Evolutionary conservation across 1,140 invertebrate species (phyloP), one percentile per base, ranked within the genome.

Genomic region (Thrips palmi): DNA sequence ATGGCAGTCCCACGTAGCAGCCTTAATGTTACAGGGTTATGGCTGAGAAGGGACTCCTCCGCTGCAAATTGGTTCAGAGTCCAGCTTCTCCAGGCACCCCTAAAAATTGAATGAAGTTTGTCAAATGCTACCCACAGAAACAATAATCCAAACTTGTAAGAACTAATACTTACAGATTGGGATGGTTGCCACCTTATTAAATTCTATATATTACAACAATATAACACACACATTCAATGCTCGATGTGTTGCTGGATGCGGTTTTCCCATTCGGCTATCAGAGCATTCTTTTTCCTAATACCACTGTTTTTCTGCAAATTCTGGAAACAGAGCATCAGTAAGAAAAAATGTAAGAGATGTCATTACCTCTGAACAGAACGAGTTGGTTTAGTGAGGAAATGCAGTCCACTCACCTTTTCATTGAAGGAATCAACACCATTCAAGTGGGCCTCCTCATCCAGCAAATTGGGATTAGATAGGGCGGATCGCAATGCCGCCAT

Each of bases 181-280:
- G n/a, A n/a, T n/a, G n/a, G n/a, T n/a, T n/a, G n/a, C n/a, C n/a
- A n/a, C n/a, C n/a, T n/a, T n/a, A n/a, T n/a, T n/a, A n/a, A n/a
- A n/a, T n/a, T n/a, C n/a, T n/a, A n/a, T n/a, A n/a, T n/a, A n/a
- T n/a, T n/a, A n/a, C n/a, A n/a, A n/a, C n/a, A n/a, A n/a, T n/a
- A n/a, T n/a, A n/a, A n/a, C n/a, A n/a, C n/a, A n/a, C n/a, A n/a
- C n/a, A n/a, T n/a, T n/a, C n/a, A n/a, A n/a, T n/a, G n/a, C n/a
- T n/a, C n/a, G n/a, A n/a, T 34, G 14, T 20, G 31, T 23, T 42
- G 37, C 28, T 38, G 35, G 21, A 66, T 66, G 33, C 58, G 40
- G 40, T 55, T 63, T 45, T 66, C 64, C 63, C 64, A 66, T 40
- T 64, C 58, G 8, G 59, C 63, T 39, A 66, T 65, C 22, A 66